Percentiles rank a stretch among this genome's conserved stretches.
phyloP scores from a whole-genome alignment of 2,888 invertebrate species.

The Heliothis peltigera region DNA sequence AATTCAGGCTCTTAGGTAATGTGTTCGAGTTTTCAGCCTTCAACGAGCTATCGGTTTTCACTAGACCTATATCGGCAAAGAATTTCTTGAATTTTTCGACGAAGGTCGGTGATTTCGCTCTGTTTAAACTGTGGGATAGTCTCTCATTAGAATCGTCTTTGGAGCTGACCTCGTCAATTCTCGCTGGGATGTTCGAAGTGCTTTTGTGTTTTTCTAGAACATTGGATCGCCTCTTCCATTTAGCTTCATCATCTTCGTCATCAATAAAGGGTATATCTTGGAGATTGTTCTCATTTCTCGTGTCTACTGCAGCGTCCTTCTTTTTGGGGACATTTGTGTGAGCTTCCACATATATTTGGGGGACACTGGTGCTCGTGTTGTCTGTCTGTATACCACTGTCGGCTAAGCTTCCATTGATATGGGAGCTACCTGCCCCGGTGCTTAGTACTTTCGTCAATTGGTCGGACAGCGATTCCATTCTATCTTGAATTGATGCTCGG shows the following conservation, averaged over 20 bases:
- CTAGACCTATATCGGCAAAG: constrained; percentile 83
- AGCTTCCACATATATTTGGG: constrained; percentile 82
- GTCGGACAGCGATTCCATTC: constrained; percentile 83
- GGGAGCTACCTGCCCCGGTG: constrained; percentile 84
- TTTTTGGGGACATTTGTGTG: constrained; percentile 70
- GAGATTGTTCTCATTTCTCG: constrained; percentile 84
- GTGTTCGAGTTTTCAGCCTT: constrained; percentile 71
- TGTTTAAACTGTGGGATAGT: constrained; percentile 79
- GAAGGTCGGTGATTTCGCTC: constrained; percentile 85
- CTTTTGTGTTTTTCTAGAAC: constrained; percentile 84
- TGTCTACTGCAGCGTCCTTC: constrained; percentile 86
- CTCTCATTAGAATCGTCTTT: constrained; percentile 79
- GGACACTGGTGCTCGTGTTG: constrained; percentile 85
- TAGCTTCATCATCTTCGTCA: constrained; percentile 80
- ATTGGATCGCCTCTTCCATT: constrained; percentile 72
- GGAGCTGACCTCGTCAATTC: constrained; percentile 78
- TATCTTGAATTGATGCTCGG: constrained; percentile 75
- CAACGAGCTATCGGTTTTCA: constrained; percentile 74
- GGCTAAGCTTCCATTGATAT: constrained; percentile 86
- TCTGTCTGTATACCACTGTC: constrained; percentile 88
- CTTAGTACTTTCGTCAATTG: constrained; percentile 85
- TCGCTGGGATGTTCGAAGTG: constrained; percentile 85
- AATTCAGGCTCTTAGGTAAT: constrained; percentile 80
- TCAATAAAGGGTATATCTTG: constrained; percentile 88
- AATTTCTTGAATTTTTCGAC: constrained; percentile 87